These are phyloP conservation scores for Ceyx erithaca DNA, from an alignment of 2,797 vertebrate genomes.

Conservation along the genomic window DNA sequence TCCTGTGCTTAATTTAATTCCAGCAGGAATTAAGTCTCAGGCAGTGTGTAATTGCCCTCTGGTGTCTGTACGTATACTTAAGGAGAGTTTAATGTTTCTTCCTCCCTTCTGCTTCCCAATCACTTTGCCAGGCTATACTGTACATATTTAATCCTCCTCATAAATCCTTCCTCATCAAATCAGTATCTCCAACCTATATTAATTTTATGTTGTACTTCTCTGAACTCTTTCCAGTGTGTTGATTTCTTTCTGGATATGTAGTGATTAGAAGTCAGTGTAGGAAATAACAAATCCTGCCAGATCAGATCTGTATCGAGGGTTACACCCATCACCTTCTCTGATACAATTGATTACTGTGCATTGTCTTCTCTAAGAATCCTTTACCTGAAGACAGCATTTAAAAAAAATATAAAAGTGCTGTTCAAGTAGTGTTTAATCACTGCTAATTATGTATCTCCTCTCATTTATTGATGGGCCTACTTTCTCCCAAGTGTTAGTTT, in stretches of 20 bases:
- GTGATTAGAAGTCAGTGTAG: not conserved
- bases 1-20: slow-evolving; percentile 32
- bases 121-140: not conserved
- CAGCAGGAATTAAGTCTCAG: slow-evolving; percentile 42
- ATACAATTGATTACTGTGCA: not conserved
- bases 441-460: not conserved
- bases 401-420: not conserved
- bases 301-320: slow-evolving; percentile 4
- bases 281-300: slow-evolving; percentile 8
- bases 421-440: not conserved
- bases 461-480: not conserved
- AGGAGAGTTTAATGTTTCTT: not conserved
- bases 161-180: slow-evolving; percentile 36
- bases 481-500: not conserved
- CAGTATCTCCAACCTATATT: not conserved
- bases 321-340: not conserved
- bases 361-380: not conserved
- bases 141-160: slow-evolving; percentile 2
- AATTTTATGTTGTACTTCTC: slow-evolving; percentile 7
- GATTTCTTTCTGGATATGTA: slow-evolving; percentile 6
- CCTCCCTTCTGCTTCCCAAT: not conserved
- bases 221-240: slow-evolving; percentile 19
- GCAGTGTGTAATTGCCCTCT: slow-evolving; percentile 57
- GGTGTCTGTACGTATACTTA: slow-evolving; percentile 44
- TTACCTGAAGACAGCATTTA: not conserved